Conservation (phyloP, 1,140 invertebrate genomes). For the Drosophila pandora region DNA sequence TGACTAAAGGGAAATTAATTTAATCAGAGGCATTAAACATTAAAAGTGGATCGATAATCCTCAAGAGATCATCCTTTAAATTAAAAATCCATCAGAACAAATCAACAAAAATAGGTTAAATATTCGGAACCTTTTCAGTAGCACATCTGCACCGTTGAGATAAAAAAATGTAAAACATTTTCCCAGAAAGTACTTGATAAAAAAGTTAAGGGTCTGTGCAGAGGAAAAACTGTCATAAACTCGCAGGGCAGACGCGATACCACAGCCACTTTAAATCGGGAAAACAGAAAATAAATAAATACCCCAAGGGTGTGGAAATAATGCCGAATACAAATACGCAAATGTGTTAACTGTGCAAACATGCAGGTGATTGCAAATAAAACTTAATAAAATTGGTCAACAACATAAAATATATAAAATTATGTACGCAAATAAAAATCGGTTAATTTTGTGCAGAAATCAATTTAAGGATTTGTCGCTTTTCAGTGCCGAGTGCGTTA, state of each 20-base stretch:
- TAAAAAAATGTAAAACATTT: no score
- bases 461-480: slow-evolving; percentile 73
- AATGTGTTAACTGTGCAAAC: slow-evolving; percentile 79
- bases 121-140: no score
- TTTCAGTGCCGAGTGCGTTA: slow-evolving; percentile 42
- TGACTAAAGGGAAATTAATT: no score
- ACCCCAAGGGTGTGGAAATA: slow-evolving; percentile 8
- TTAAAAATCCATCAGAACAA: no score
- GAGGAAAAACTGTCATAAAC: not conserved
- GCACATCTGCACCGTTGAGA: no score
- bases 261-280: not conserved
- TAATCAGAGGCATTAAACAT: no score
- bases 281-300: not conserved
- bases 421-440: slow-evolving; percentile 61
- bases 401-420: slow-evolving; percentile 65
- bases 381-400: slow-evolving; percentile 81
- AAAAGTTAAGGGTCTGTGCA: not conserved
- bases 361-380: slow-evolving; percentile 81
- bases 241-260: not conserved
- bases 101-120: no score
- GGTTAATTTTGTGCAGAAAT: slow-evolving; percentile 78
- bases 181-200: not conserved
- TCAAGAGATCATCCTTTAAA: no score
- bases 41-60: no score
- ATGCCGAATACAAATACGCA: slow-evolving; percentile 56